phyloP scores from a whole-genome alignment of 2,888 invertebrate species.

The Athalia rosae region DNA sequence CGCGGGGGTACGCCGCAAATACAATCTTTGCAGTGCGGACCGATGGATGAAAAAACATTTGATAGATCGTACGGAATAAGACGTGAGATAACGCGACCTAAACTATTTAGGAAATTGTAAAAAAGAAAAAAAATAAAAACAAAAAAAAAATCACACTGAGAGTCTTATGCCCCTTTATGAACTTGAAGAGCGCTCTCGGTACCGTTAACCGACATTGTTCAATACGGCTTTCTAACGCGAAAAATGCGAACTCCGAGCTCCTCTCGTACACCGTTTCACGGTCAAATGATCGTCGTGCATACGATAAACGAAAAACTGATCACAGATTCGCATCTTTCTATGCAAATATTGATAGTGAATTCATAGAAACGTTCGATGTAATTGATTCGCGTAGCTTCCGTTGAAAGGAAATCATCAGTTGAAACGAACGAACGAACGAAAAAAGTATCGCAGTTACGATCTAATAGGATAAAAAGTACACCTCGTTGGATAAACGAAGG shows the following conservation, averaged over 20 bases:
- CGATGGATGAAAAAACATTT: too few relatives aligned
- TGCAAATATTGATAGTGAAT: not conserved
- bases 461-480: too few relatives aligned
- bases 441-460: too few relatives aligned
- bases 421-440: not conserved
- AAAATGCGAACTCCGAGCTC: constrained; percentile 2
- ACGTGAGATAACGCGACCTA: too few relatives aligned
- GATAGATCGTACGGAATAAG: too few relatives aligned
- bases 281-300: not conserved
- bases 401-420: not conserved
- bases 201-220: constrained; percentile 37
- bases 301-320: not conserved
- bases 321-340: not conserved
- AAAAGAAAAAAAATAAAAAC: too few relatives aligned
- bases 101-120: too few relatives aligned
- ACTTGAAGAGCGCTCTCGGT: constrained; percentile 1
- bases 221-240: constrained; percentile 15
- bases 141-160: not conserved
- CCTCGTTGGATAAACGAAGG: constrained; percentile 1
- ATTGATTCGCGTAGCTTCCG: not conserved
- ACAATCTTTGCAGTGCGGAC: too few relatives aligned
- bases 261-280: not conserved
- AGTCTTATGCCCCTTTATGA: not conserved
- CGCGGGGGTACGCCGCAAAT: not conserved
- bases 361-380: not conserved